phyloP scores from a whole-genome alignment of 2,797 vertebrate species.

The Sebastiscus tertius region DNA sequence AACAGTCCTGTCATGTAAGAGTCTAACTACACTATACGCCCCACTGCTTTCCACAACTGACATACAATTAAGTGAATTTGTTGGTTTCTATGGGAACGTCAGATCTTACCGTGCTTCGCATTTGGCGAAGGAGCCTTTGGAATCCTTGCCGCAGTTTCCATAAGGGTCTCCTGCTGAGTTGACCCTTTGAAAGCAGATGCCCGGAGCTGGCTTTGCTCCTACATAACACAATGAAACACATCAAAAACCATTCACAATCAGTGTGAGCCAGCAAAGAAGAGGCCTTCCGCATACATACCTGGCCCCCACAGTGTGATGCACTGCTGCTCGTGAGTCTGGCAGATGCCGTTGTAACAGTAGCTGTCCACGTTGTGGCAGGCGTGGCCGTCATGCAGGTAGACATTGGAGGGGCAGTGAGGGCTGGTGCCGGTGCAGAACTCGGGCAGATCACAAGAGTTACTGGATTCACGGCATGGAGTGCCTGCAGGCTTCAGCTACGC shows the following conservation, averaged over 20 bases:
- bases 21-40: not conserved
- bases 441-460: conserved; percentile 94
- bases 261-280: conserved; percentile 20
- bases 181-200: conserved; percentile 85
- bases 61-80: not conserved
- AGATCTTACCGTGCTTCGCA: conserved; percentile 89
- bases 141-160: conserved; percentile 97
- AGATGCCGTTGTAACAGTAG: conserved; percentile 97
- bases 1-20: not conserved
- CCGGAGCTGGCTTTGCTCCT: conserved; percentile 89
- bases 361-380: conserved; percentile 89
- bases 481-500: conserved; percentile 90
- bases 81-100: conserved; percentile 21
- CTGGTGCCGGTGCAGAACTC: conserved; percentile 94
- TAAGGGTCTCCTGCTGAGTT: conserved; percentile 98
- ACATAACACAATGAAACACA: conserved; percentile 13
- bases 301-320: conserved; percentile 96
- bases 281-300: conserved; percentile 75
- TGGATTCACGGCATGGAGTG: conserved; percentile 89
- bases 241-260: conserved; percentile 57
- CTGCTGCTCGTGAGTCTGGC: conserved; percentile 98
- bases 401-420: conserved; percentile 94
- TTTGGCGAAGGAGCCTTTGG: conserved; percentile 92
- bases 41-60: not conserved
- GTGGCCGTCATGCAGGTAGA: conserved; percentile 97